Base-by-base conservation (phyloP, 1,140 invertebrate species). In the Prorops nasuta region DNA sequence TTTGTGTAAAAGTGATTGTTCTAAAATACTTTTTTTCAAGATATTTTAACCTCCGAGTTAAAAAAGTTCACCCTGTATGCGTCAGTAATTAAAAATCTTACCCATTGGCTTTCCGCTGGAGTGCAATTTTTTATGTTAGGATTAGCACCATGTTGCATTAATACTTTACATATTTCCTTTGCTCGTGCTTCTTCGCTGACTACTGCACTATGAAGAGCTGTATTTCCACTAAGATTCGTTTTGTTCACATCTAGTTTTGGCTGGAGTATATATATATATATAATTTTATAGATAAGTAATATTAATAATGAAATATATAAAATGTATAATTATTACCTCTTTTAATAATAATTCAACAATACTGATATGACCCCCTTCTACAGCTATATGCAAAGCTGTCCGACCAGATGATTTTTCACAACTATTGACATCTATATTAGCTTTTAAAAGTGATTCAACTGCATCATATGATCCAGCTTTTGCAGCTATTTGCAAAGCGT, bases 331-430 rank as follows among this genome's bases (percentile, higher is more conserved):
- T 42, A 36, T 24, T 49, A 71, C 74, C 48, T 70, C 48, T 51
- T 74, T 66, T 16, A 85, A 51, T 32, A 85, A 69, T 45, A 74
- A 79, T 22, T 74, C 60, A n/a, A 83, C 68, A 7, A 83, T 69
- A 3, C 80, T 69, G 0, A 66, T 56, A 36, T 74, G 65, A 10
- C 74, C 62, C 22, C 71, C 67, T 56, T 80, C 75, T 1, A 84
- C 75, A 2, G 83, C 83, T 54, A 84, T 76, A 51, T 84, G 80
- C 3, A 85, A 64, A 0, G 75, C 79, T 38, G 81, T 83, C 35
- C 78, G 77, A n/a, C 83, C 83, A 45, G 77, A 79, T 14, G 74
- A 80, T 48, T 58, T 66, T 39, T 82, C 80, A 0, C 63, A 60
- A 14, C 69, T 61, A 57, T 82, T 81, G 1, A 83, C 71, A 34